These are phyloP conservation scores for Dinocampus coccinellae DNA, from an alignment of 2,888 invertebrate genomes.

Conservation along the genomic window DNA sequence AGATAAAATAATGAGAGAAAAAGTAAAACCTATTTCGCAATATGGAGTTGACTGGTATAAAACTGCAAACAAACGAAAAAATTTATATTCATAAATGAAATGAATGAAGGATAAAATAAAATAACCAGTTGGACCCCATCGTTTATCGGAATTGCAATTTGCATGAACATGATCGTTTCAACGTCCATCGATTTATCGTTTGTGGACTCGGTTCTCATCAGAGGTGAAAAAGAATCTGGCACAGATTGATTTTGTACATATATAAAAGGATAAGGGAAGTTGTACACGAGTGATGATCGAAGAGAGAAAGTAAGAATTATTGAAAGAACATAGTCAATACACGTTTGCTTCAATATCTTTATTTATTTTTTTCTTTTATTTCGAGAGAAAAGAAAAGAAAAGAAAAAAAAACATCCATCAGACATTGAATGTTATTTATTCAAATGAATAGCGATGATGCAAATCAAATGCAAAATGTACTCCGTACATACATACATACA, in stretches of 20 bases:
- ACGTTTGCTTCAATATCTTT: too few relatives aligned
- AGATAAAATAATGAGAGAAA: background rate
- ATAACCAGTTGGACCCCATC: slow-evolving; percentile 22
- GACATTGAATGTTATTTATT: background rate
- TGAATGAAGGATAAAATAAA: slow-evolving; percentile 12
- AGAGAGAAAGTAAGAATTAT: slow-evolving; percentile 11
- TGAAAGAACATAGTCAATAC: slow-evolving; percentile 10
- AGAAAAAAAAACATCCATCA: background rate
- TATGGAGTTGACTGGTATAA: background rate
- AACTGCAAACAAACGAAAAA: too few relatives aligned
- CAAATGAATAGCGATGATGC: background rate
- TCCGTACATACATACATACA: too few relatives aligned
- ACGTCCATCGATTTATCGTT: slow-evolving; percentile 39
- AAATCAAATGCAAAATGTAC: background rate
- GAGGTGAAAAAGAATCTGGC: background rate
- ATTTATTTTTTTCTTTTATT: background rate
- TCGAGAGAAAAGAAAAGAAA: background rate
- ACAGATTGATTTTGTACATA: background rate
- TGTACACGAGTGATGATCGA: background rate
- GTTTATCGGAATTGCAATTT: slow-evolving; percentile 20
- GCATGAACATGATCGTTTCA: slow-evolving; percentile 25
- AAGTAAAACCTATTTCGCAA: background rate
- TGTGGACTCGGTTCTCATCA: slow-evolving; percentile 1
- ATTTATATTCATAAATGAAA: background rate
- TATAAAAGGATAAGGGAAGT: background rate